Percentiles rank a stretch among this genome's conserved stretches.
These are phyloP conservation scores for Pristionchus entomophagus DNA, from an alignment of 2,888 invertebrate genomes.

Conservation along the genomic window DNA sequence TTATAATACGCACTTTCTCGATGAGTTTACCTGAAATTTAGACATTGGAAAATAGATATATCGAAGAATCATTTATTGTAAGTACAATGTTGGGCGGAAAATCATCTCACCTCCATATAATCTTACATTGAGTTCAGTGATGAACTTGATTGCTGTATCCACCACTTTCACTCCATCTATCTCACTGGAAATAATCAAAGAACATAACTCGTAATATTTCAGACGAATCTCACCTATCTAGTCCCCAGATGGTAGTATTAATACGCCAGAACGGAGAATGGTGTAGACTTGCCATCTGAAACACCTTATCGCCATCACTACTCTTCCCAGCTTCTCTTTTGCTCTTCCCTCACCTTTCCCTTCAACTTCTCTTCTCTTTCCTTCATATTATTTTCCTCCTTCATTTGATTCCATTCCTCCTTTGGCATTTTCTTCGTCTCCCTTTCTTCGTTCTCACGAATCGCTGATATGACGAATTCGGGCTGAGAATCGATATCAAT, in stretches of 20 bases:
- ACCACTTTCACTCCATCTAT: conserved; percentile 1
- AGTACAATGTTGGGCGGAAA: too few species aligned
- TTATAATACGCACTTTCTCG: not conserved
- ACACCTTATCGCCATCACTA: not conserved
- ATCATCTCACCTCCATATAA: not conserved
- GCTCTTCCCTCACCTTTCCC: not conserved
- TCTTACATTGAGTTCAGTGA: not conserved
- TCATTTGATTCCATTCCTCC: not conserved
- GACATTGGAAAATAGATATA: too few species aligned
- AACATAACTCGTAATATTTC: not conserved
- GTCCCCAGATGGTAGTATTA: not conserved
- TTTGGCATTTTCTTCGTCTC: not conserved
- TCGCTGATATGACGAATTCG: not conserved
- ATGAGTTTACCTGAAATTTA: conserved; percentile 19
- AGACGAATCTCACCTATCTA: not conserved
- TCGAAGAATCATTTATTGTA: too few species aligned
- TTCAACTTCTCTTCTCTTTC: not conserved
- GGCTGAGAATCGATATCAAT: not conserved
- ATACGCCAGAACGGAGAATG: not conserved
- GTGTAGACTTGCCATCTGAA: not conserved
- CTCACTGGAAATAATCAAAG: not conserved
- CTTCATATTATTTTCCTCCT: not conserved
- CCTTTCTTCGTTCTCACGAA: not conserved
- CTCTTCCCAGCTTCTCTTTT: not conserved
- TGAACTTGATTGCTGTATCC: not conserved